These are phyloP conservation scores for Pteropus alecto DNA, from an alignment of 2,113 vertebrate species.

Conservation along the genomic window DNA sequence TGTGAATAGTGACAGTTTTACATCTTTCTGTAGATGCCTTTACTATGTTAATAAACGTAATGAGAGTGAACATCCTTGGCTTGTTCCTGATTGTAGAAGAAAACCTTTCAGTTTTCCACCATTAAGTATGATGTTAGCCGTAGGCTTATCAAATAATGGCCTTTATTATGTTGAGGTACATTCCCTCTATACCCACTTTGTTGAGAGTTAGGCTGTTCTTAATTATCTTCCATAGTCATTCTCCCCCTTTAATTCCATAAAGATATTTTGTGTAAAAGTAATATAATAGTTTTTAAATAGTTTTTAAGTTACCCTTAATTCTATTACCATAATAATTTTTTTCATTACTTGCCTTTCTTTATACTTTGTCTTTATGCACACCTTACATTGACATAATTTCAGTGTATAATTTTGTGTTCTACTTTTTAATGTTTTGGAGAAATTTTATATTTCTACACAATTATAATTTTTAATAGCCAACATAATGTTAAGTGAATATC, in stretches of 20 bases:
- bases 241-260: neutral
- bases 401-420: neutral
- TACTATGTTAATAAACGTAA: neutral
- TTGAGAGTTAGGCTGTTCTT: neutral
- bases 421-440: neutral
- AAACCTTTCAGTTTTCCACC: neutral
- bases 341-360: neutral
- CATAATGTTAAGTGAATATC: neutral
- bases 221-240: neutral
- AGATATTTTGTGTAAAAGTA: neutral
- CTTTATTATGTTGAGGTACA: neutral
- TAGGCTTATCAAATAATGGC: neutral
- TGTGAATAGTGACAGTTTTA: neutral
- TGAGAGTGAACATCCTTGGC: neutral
- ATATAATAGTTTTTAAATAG: neutral
- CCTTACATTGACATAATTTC: neutral
- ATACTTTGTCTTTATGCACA: neutral
- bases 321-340: neutral
- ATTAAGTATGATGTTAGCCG: neutral
- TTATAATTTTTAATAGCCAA: neutral
- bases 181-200: neutral
- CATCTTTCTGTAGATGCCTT: neutral
- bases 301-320: neutral
- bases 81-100: neutral
- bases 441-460: neutral